Evolutionary conservation across 2,888 invertebrate species (phyloP), one percentile per base, ranked within the genome.

Genomic region (Clanis bilineata): DNA sequence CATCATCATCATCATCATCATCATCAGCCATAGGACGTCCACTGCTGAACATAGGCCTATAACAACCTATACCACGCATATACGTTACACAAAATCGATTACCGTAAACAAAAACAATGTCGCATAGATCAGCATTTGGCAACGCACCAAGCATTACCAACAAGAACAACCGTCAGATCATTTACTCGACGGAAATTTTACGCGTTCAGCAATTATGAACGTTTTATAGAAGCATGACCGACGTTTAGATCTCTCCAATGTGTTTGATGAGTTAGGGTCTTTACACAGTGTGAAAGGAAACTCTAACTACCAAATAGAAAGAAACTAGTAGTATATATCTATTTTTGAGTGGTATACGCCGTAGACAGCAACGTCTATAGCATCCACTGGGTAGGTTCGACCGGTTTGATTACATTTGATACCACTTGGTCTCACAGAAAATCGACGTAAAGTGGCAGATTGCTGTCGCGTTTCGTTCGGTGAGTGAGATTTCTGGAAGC

Each of bases 61-160:
- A n/a, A n/a, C n/a, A n/a, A 32, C n/a, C 6, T 15, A 47, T 25
- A 47, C 47, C 6, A 15, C 9, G 3, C 3, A 18, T 22, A n/a
- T n/a, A n/a, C 18, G 51, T 21, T 18, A 32, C 18, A 51, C 59
- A 68, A 68, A 67, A 69, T 69, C 65, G 64, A 69, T 68, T 69
- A 67, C 36, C 64, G 70, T 61, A 56, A 38, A 58, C 56, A 62
- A 67, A 69, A 76, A 78, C 74, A 76, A 73, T 74, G 70, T 67
- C 71, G 64, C 69, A 62, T 62, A 65, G 61, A 67, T 68, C 66
- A 70, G 59, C 58, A 63, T 61, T 69, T 79, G 79, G 79, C 79
- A 71, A 22, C 44, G 58, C 62, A 74, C 79, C 79, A 79, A 74
- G 64, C 64, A 64, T 69, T 66, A 69, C 62, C 59, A 64, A 65